Base-by-base conservation (phyloP, 2,797 vertebrate genomes). In the Chiloscyllium punctatum region DNA sequence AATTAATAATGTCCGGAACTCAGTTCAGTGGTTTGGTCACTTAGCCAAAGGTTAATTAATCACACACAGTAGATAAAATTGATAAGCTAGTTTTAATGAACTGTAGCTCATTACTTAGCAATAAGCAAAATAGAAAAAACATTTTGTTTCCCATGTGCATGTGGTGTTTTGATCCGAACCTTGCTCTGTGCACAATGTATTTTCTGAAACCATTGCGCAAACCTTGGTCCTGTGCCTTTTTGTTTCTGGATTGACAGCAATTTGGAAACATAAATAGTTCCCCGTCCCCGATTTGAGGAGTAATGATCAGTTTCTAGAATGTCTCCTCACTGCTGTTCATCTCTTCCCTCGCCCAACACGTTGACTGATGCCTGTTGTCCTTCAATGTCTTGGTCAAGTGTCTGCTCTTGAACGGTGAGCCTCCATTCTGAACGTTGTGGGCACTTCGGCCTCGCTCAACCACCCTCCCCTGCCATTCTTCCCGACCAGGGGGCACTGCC, bases 21-120 rank as follows among this genome's bases (percentile, higher is more conserved):
- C 96, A 71, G 48, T 95, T 95, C 48, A 53, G 96, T 96, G 96
- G 96, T 96, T 97, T 95, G 95, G 96, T 97, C 96, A 96, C 96
- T 97, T 96, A 97, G 96, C 96, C 95, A 95, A 96, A 92, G 96
- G 96, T 96, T 97, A 97, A 97, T 97, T 97, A 97, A 96, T 97
- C 96, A 94, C 96, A 96, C 69, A 68, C 87, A 96, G 96, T 57
- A 96, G 96, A 96, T 97, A 97, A 97, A 97, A 96, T 51, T 96
- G 96, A 97, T 97, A 97, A 97, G 96, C 96, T 96, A 95, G 95
- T 96, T 96, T 96, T 97, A 97, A 97, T 97, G 96, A 97, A 97
- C 97, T 96, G 96, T 96, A 97, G 95, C 96, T 88, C 96, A 95
- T 96, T 97, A 96, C 95, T 96, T 96, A 97, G 96, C 96, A 96